These are phyloP conservation scores for Drosophila mayaguana DNA, from an alignment of 2,888 invertebrate species.

Conservation along the genomic window DNA sequence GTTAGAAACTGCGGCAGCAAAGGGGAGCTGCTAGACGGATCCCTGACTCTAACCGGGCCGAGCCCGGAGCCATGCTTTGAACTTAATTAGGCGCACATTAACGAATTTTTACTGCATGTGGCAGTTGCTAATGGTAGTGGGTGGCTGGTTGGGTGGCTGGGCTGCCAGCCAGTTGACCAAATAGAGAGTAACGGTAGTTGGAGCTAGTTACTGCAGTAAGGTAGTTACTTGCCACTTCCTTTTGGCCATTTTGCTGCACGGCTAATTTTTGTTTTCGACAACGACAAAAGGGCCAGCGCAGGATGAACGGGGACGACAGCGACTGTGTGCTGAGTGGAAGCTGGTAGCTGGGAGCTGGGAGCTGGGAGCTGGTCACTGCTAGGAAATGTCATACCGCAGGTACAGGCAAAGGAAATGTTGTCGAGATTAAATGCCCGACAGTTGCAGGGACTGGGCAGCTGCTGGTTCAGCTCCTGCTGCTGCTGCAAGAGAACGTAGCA, in stretches of 20 bases:
- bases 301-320: not conserved
- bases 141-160: not conserved
- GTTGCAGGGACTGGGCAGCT: slow-evolving; percentile 8
- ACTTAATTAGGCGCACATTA: slow-evolving; percentile 81
- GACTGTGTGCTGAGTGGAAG: not conserved
- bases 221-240: slow-evolving; percentile 76
- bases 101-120: slow-evolving; percentile 70
- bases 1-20: slow-evolving; percentile 5
- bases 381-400: slow-evolving; percentile 77
- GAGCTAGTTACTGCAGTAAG: slow-evolving; percentile 63
- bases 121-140: slow-evolving; percentile 36
- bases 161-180: not conserved
- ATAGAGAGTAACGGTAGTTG: slow-evolving; percentile 23
- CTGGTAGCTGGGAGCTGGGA: not conserved
- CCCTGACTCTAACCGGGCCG: slow-evolving; percentile 31
- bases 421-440: slow-evolving; percentile 71
- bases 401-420: slow-evolving; percentile 73
- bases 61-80: slow-evolving; percentile 76
- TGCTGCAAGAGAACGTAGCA: slow-evolving; percentile 4
- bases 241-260: slow-evolving; percentile 75
- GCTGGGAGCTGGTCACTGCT: slow-evolving; percentile 43
- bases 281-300: slow-evolving; percentile 63
- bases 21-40: slow-evolving; percentile 25
- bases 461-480: too few relatives aligned
- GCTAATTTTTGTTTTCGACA: slow-evolving; percentile 81